Evolutionary conservation across 35 echinoderm and acorn worm species (phyloP).

Genomic region (Apostichopus californicus): DNA sequence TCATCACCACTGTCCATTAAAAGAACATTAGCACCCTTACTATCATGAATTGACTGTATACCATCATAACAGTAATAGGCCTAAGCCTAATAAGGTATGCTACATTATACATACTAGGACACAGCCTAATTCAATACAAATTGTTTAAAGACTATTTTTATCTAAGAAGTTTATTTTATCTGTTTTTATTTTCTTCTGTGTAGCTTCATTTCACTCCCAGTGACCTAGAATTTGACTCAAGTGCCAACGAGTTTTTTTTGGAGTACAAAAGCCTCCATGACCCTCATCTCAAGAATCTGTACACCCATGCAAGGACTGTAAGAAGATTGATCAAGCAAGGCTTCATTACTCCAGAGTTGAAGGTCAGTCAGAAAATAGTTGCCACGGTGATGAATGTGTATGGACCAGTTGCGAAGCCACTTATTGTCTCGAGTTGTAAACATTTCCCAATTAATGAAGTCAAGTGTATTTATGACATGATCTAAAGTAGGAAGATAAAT

Average conservation of each 20-base stretch:
- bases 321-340: conserved; percentile 63
- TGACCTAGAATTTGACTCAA: conserved; percentile 88
- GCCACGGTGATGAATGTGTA: no score
- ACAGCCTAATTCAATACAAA: no score
- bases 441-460: not conserved
- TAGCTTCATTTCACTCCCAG: conserved; percentile 69
- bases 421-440: no score
- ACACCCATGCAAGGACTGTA: conserved; percentile 38
- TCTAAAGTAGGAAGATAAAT: no score
- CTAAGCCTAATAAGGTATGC: no score
- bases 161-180: not conserved
- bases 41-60: no score
- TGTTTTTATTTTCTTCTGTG: not conserved
- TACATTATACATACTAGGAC: no score
- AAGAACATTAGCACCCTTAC: no score
- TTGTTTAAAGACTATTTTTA: no score
- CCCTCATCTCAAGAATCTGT: conserved; percentile 83
- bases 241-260: conserved; percentile 57
- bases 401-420: no score
- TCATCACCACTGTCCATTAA: no score
- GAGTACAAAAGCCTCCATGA: conserved; percentile 88
- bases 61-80: no score
- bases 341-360: conserved; percentile 85
- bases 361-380: conserved; percentile 47
- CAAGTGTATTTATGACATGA: not conserved